phyloP scores from a whole-genome alignment of 2,888 invertebrate species.

The Stenchaetothrips biformis region DNA sequence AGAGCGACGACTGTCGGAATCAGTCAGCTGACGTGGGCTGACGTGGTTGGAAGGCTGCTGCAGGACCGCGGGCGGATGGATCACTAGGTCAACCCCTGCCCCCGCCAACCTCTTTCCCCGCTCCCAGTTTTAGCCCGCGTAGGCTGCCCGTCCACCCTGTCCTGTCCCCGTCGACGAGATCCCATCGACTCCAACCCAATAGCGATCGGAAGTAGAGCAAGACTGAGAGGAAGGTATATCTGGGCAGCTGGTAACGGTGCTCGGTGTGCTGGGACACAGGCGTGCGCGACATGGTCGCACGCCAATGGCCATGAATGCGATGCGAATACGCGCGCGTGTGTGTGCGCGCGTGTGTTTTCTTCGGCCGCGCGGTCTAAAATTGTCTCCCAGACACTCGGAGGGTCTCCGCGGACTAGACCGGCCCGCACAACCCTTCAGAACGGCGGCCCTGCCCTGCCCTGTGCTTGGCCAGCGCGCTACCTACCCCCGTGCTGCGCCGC shows the following conservation, averaged over 20 bases:
- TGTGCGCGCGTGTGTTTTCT: background rate
- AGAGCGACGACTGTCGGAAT: too few species aligned
- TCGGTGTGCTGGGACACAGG: background rate
- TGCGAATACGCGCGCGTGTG: too few species aligned
- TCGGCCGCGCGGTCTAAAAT: slow-evolving; percentile 1
- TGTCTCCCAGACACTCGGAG: background rate
- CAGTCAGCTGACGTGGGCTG: too few species aligned
- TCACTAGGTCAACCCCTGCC: background rate
- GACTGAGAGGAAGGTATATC: too few species aligned
- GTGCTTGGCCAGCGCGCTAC: background rate
- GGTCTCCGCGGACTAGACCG: background rate
- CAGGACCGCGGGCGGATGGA: background rate
- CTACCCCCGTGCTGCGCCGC: background rate
- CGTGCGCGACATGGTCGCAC: background rate
- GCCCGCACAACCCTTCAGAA: too few species aligned
- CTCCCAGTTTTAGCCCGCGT: background rate
- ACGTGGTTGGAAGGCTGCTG: background rate
- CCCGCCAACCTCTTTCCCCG: background rate
- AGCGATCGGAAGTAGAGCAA: too few species aligned
- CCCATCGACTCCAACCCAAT: background rate
- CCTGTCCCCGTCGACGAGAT: background rate
- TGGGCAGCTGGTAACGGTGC: too few species aligned
- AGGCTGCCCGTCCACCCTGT: too few species aligned
- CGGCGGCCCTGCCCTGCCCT: too few species aligned
- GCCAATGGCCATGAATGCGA: background rate